Conservation (phyloP, 2,888 invertebrate genomes). For the Ceratothoa steindachneri region DNA sequence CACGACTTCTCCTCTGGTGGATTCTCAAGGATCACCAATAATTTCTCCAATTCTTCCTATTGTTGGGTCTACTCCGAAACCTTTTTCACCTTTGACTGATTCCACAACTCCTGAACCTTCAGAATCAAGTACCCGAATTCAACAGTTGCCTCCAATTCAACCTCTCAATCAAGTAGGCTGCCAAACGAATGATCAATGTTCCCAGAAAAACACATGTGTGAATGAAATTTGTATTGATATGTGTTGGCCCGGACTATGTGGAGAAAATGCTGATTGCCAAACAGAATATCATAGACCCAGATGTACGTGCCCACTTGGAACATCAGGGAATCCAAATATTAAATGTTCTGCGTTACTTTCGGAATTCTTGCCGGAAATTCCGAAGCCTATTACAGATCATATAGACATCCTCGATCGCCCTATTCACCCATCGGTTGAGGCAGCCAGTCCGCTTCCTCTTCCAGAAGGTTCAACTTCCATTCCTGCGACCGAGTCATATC, state of each 20-base stretch:
- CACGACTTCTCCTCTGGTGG: conserved; percentile 18
- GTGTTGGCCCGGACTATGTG: conserved; percentile 37
- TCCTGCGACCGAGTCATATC: not conserved
- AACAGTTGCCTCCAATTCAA: conserved; percentile 48
- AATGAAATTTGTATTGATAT: conserved; percentile 33
- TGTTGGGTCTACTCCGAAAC: conserved; percentile 9
- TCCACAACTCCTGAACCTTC: conserved; percentile 15
- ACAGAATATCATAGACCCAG: conserved; percentile 43
- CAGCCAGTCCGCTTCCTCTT: conserved; percentile 12
- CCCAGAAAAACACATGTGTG: conserved; percentile 26
- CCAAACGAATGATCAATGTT: conserved; percentile 30
- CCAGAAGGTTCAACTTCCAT: conserved; percentile 12
- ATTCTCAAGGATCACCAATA: not conserved
- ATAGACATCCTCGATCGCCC: not conserved
- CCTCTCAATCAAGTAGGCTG: conserved; percentile 18
- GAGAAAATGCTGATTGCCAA: conserved; percentile 25
- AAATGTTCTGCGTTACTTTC: conserved; percentile 48
- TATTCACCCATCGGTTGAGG: conserved; percentile 14
- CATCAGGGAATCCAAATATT: conserved; percentile 50
- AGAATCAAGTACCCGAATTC: not conserved
- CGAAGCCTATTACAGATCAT: conserved; percentile 8
- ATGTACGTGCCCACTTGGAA: conserved; percentile 50
- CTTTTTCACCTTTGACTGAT: conserved; percentile 15
- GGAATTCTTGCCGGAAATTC: conserved; percentile 45
- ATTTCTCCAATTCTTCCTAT: conserved; percentile 21